Conservation (phyloP, 2,113 vertebrate genomes). For the Litocranius walleri region DNA sequence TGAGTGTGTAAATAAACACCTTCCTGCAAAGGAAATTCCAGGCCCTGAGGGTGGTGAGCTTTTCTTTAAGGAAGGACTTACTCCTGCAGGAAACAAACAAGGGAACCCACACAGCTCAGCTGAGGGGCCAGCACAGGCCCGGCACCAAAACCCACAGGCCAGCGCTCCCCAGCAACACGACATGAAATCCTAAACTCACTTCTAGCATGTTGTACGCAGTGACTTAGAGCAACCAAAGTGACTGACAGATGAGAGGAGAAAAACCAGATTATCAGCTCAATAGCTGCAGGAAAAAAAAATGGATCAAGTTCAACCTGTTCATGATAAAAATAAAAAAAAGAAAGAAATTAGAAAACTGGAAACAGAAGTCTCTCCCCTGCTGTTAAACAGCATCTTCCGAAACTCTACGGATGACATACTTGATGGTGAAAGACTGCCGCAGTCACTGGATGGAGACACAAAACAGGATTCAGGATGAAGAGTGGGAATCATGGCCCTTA, state of each 20-base stretch:
- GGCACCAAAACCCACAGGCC: not conserved
- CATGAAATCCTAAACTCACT: too few relatives aligned
- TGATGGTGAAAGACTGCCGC: accelerated
- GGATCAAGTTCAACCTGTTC: not conserved
- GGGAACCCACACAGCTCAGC: not conserved
- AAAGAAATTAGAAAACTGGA: not conserved
- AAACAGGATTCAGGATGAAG: not conserved
- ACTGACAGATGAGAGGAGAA: not conserved
- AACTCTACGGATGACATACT: not conserved
- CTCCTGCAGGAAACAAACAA: not conserved
- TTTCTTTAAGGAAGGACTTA: not conserved
- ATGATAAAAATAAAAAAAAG: not conserved
- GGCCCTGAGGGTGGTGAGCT: not conserved
- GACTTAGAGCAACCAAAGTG: not conserved
- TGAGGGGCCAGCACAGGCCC: too few relatives aligned
- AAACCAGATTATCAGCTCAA: not conserved
- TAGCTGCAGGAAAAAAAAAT: not conserved
- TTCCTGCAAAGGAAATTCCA: accelerated
- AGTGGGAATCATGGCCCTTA: not conserved
- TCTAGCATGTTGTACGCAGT: accelerated
- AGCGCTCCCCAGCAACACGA: accelerated
- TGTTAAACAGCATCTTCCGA: not conserved
- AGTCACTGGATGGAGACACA: accelerated
- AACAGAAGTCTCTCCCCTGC: too few relatives aligned
- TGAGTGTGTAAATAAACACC: too few relatives aligned